phyloP scores from a whole-genome alignment of 2,113 vertebrate species.

The Drymodes brunneopygia region DNA sequence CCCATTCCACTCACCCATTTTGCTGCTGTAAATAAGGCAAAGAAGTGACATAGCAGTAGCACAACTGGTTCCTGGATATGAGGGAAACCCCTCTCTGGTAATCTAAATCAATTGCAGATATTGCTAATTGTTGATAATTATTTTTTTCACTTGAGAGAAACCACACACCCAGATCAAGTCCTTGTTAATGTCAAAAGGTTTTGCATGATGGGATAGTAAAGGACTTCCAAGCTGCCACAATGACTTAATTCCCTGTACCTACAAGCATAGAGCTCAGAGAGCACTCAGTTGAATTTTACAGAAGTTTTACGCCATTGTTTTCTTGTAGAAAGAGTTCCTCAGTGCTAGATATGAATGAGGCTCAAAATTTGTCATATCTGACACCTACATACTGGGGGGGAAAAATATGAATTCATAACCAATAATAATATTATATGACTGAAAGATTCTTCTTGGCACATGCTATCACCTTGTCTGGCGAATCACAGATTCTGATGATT shows the following conservation, averaged over 20 bases:
- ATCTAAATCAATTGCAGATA: neutral
- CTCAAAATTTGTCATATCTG: neutral
- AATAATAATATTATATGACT: neutral
- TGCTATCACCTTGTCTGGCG: neutral
- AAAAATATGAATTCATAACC: neutral
- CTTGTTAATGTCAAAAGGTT: neutral
- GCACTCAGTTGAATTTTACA: neutral
- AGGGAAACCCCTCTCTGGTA: neutral
- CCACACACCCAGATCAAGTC: neutral
- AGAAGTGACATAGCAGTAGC: neutral
- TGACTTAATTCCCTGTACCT: fast-evolving
- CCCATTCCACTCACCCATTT: neutral
- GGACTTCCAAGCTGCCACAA: neutral
- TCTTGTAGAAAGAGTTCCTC: neutral
- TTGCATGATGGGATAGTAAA: neutral
- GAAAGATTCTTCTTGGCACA: neutral
- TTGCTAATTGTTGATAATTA: neutral
- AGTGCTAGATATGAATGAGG: neutral
- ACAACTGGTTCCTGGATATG: neutral
- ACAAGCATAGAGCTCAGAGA: neutral
- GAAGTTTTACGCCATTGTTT: neutral
- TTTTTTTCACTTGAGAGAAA: neutral
- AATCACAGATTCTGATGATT: neutral
- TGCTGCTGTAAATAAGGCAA: neutral
- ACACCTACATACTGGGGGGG: neutral